Base-by-base conservation (phyloP, 2,888 invertebrate species). In the Sarcophaga subvicina region DNA sequence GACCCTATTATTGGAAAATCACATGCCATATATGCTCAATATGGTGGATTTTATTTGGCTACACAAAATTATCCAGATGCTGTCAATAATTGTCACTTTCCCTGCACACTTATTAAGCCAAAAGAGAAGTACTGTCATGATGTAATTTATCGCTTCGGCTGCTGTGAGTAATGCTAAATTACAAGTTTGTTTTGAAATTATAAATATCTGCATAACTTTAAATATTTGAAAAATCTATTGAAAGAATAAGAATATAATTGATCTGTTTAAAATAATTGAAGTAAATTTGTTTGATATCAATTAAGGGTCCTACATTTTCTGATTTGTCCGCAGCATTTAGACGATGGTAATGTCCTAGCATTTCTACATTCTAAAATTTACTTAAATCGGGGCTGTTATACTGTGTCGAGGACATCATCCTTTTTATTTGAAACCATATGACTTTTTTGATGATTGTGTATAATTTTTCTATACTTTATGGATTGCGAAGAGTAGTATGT, bases 51-150 rank as follows among this genome's bases (percentile, higher is more conserved):
- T 90, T 98, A 97, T 91, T 93, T 98, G 76, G 98, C 98, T 94
- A 97, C 98, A 0, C 98, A 98, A 93, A 97, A 97, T 91, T 98
- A 96, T 94, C 98, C 98, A 0, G 97, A 99, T 93, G 96, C 98
- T 6, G 94, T 97, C 3, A 97, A 98, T 93, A 95, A 97, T 92
- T 1, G 3, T 1, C 66, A 73, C 14, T 80, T 80, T 60, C 80
- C 80, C 0, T 11, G 60, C 17, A 49, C 67, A 10, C 49, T 67
- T 11, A 10, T 73, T n/a, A 37, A 25, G 3, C 73, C 25, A 17
- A 69, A 62, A 3, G 45, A 69, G 3, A 73, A 67, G 5, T 80
- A 67, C 27, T 67, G 60, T 14, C 67, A 73, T 67, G 59, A 64
- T 10, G 47, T 66, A 22, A 22, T 67, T 3, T 80, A 80, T 67